Evolutionary conservation across 2,797 vertebrate genomes (phyloP).

Genomic region (Falco berigora): DNA sequence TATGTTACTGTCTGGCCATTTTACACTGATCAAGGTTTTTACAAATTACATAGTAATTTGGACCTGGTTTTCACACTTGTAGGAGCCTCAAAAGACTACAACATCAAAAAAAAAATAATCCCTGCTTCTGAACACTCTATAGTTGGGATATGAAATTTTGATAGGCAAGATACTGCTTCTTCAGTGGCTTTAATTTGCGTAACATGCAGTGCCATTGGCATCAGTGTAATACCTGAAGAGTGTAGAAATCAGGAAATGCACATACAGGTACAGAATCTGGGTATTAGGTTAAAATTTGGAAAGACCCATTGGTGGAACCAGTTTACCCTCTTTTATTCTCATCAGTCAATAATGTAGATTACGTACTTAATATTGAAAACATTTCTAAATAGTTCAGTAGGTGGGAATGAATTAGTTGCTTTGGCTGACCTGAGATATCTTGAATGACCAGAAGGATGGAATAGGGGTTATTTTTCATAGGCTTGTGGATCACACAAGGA

Average conservation of each 20-base stretch:
- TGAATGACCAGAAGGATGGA: neutral
- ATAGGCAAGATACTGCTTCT: neutral
- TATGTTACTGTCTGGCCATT: neutral
- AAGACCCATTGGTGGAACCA: neutral
- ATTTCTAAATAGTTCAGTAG: neutral
- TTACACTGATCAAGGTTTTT: neutral
- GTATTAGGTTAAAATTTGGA: neutral
- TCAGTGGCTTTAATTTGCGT: neutral
- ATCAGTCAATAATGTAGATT: neutral
- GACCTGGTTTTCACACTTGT: neutral
- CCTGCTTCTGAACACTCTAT: neutral
- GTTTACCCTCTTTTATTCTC: neutral
- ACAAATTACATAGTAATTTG: neutral
- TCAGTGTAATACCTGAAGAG: neutral
- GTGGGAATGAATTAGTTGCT: neutral
- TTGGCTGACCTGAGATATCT: neutral
- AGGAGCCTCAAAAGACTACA: neutral
- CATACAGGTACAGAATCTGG: neutral
- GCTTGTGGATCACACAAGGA: neutral
- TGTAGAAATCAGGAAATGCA: neutral
- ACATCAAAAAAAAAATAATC: too few relatives aligned
- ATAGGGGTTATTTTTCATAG: neutral
- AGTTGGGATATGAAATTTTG: neutral
- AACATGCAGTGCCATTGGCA: neutral
- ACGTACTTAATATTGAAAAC: neutral